Base-by-base conservation (phyloP, 2,797 vertebrate species). In the Bradypus variegatus region DNA sequence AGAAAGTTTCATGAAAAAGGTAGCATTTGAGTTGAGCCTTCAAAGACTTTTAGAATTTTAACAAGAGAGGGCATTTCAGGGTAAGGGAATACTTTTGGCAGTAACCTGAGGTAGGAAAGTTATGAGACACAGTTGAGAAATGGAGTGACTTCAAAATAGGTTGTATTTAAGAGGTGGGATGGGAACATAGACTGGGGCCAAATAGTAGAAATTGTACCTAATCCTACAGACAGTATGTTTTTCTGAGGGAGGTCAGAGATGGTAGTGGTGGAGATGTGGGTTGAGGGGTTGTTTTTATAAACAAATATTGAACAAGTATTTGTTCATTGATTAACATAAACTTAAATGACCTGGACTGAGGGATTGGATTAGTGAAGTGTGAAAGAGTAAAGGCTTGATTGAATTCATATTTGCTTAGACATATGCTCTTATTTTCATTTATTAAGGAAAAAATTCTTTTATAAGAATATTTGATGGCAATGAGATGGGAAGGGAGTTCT, bases 11-110 rank as follows among this genome's bases (percentile, higher is more conserved):
- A 67, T 60, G 58, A 78, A 87, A 60, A 91, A 94, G 50, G 23
- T 48, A 89, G 18, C 45, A 25, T 89, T 94, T 92, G 69, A 70
- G 62, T 73, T 91, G 55, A 50, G 15, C 25, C 62, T 90, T 64
- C 45, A 48, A 83, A 92, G 36, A 90, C 33, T 85, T 86, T 60
- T 25, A 67, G 45, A n/a, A 33, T 58, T 89, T 88, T 94, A 79
- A 73, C 91, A 38, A 76, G 29, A 29, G 45, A 92, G 25, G 31
- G 18, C 41, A 73, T 90, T 93, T n/a, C 48, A 73, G 45, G 73
- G 29, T 86, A 60, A 88, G 19, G 15, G 31, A 79, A 83, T 89
- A 78, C 76, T 88, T 94, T 80, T 77, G 53, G 36, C 48, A 84
- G 13, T 36, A 38, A 50, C 69, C 53, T 92, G 21, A 89, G 69